These are phyloP conservation scores for Synanthedon tipuliformis DNA, from an alignment of 2,888 invertebrate species.

Conservation along the genomic window DNA sequence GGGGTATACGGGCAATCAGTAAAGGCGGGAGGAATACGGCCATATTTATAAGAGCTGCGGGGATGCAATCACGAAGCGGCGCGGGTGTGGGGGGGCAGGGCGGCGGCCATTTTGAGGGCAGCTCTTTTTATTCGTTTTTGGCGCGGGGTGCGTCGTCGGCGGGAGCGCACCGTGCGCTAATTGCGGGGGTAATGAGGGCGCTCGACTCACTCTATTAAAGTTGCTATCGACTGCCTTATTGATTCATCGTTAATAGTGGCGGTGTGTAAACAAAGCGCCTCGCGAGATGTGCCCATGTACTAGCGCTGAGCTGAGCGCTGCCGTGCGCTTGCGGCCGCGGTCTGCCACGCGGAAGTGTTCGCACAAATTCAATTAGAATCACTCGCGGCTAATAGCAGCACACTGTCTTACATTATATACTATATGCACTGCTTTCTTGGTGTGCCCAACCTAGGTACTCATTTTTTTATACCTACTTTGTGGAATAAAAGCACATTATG, in stretches of 20 bases:
- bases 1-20: constrained; percentile 73
- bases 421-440: no score
- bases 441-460: no score
- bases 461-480: no score
- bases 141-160: constrained; percentile 68
- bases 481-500: no score
- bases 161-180: constrained; percentile 67
- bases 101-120: constrained; percentile 81
- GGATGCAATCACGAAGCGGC: constrained; percentile 72
- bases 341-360: constrained; percentile 28
- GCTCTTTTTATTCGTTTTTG: constrained; percentile 74
- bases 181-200: constrained; percentile 71
- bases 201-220: constrained; percentile 69
- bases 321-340: constrained; percentile 10
- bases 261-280: constrained; percentile 50
- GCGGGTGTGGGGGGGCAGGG: constrained; percentile 59
- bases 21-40: constrained; percentile 72
- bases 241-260: constrained; percentile 65
- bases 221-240: constrained; percentile 68
- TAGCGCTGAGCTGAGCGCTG: constrained; percentile 4
- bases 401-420: no score
- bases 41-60: constrained; percentile 73
- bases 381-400: constrained; percentile 9
- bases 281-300: not conserved
- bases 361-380: constrained; percentile 57